Percentiles rank a stretch among this genome's conserved stretches.
Conservation (phyloP, 1,140 invertebrate species). For the Episyrphus balteatus region DNA sequence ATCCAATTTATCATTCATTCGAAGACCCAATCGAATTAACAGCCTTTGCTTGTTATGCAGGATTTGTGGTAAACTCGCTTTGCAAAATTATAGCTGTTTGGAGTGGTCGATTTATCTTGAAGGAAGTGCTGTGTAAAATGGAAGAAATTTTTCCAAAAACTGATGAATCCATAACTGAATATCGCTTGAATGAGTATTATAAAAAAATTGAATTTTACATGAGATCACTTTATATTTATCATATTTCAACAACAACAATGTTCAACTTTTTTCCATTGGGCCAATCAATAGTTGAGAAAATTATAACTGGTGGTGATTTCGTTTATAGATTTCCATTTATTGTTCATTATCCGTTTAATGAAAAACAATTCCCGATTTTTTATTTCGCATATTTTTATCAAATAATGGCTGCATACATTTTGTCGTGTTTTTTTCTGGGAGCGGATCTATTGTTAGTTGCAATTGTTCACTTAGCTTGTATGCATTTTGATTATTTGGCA, state of each 20-base stretch:
- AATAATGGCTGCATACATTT: not conserved
- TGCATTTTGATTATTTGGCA: slow-evolving; percentile 3
- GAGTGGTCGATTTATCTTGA: not conserved
- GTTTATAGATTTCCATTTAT: not conserved
- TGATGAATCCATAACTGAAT: not conserved
- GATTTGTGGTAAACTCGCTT: not conserved
- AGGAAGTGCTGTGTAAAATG: not conserved
- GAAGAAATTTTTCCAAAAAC: not conserved
- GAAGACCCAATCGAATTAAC: no score
- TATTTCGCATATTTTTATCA: not conserved
- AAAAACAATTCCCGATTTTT: not conserved
- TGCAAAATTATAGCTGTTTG: not conserved
- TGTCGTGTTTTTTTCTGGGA: slow-evolving; percentile 1
- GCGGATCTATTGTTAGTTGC: slow-evolving; percentile 2
- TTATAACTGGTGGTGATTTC: no score
- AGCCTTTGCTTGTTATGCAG: no score
- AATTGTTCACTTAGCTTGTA: slow-evolving; percentile 1
- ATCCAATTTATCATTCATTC: no score
- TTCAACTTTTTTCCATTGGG: not conserved
- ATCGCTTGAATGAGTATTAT: not conserved
- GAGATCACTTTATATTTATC: not conserved
- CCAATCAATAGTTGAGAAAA: not conserved
- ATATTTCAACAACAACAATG: not conserved
- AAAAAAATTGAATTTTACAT: not conserved
- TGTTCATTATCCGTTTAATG: not conserved